phyloP scores from a whole-genome alignment of 1,140 invertebrate genomes.

The Meloidogyne hapla region DNA sequence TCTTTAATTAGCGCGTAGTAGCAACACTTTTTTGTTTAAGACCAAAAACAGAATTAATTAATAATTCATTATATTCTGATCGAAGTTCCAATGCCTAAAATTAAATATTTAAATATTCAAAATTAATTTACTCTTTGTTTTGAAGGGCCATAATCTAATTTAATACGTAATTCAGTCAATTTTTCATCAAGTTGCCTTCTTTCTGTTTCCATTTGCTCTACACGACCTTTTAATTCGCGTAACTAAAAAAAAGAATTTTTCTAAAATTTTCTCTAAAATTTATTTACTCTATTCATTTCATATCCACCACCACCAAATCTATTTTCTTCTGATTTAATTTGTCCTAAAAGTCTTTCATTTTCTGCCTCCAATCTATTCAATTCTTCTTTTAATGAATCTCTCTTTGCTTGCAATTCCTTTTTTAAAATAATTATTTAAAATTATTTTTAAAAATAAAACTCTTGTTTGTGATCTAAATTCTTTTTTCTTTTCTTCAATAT shows the following conservation, averaged over 20 bases:
- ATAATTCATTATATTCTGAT: slow-evolving; percentile 27
- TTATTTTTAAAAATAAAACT: slow-evolving; percentile 6
- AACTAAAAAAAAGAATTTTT: slow-evolving; percentile 36
- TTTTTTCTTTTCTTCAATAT: slow-evolving; percentile 27
- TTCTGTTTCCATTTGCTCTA: slow-evolving; percentile 33
- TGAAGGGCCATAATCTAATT: slow-evolving; percentile 32
- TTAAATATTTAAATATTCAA: background rate
- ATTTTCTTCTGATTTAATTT: slow-evolving; percentile 12
- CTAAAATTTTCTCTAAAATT: too few relatives aligned
- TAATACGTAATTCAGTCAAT: slow-evolving; percentile 24
- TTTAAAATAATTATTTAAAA: slow-evolving; percentile 18
- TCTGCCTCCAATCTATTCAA: slow-evolving; percentile 19
- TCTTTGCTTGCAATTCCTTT: slow-evolving; percentile 34
- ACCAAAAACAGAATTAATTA: background rate
- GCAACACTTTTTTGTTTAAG: slow-evolving; percentile 1
- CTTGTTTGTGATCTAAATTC: slow-evolving; percentile 15
- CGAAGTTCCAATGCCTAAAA: slow-evolving; percentile 28
- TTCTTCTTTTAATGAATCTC: slow-evolving; percentile 19
- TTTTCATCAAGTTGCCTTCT: slow-evolving; percentile 19
- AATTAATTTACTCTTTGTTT: slow-evolving; percentile 29
- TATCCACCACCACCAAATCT: background rate
- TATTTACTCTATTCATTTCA: slow-evolving; percentile 10
- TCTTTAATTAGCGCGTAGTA: background rate
- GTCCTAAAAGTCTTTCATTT: slow-evolving; percentile 8
- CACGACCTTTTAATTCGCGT: slow-evolving; percentile 26